These are phyloP conservation scores for Sylvicola cinctus DNA, from an alignment of 2,888 invertebrate genomes.

Conservation along the genomic window DNA sequence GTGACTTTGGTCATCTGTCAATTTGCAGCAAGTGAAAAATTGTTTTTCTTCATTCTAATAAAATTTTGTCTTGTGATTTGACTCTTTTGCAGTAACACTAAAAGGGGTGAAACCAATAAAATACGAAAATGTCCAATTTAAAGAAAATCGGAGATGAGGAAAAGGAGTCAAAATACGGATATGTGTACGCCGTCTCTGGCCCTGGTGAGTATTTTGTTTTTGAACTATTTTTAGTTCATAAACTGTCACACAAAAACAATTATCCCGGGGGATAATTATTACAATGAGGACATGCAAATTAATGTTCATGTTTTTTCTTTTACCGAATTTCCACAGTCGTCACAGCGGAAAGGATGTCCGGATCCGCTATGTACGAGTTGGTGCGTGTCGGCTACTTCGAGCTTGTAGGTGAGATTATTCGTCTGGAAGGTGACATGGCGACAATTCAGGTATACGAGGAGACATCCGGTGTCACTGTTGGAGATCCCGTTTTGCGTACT, in stretches of 20 bases:
- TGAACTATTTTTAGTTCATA: background rate
- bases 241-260: too few species aligned
- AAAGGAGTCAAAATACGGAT: slow-evolving; percentile 75
- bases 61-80: too few species aligned
- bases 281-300: too few species aligned
- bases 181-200: slow-evolving; percentile 93
- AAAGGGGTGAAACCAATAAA: too few species aligned
- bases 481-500: slow-evolving; percentile 94
- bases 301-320: background rate
- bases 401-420: slow-evolving; percentile 98
- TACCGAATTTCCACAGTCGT: slow-evolving; percentile 48
- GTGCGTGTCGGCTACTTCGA: slow-evolving; percentile 97
- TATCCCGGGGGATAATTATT: too few species aligned
- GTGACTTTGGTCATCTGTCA: too few species aligned
- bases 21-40: too few species aligned
- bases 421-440: slow-evolving; percentile 98
- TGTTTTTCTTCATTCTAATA: too few species aligned
- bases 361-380: slow-evolving; percentile 99
- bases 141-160: slow-evolving; percentile 51
- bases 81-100: too few species aligned
- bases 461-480: slow-evolving; percentile 96
- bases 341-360: slow-evolving; percentile 97
- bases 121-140: too few species aligned
- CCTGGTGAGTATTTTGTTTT: slow-evolving; percentile 76
- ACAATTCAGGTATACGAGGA: slow-evolving; percentile 98